Evolutionary conservation across 2,797 vertebrate species (phyloP).

Genomic region (Decapterus maruadsi): DNA sequence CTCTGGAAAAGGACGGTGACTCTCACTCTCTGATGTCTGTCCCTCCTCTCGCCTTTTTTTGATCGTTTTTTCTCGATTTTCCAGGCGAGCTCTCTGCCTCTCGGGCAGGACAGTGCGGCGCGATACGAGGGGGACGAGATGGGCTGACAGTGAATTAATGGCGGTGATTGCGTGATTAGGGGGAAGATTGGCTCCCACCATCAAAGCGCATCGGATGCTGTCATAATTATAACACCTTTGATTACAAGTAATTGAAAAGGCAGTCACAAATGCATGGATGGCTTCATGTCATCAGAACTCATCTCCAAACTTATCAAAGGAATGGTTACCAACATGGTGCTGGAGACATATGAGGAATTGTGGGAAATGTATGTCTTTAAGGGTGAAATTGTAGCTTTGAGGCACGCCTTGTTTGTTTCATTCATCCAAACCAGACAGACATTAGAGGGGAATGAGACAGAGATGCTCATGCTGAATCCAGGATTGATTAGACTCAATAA

Average conservation of each 20-base stretch:
- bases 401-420: constrained; percentile 8
- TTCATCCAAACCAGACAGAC: constrained; percentile 21
- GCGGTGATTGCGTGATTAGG: constrained; percentile 85
- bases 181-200: constrained; percentile 80
- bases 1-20: constrained; percentile 40
- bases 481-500: neutral
- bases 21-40: constrained; percentile 46
- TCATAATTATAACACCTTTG: constrained; percentile 79
- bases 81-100: constrained; percentile 77
- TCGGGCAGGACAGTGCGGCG: constrained; percentile 77
- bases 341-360: constrained; percentile 12
- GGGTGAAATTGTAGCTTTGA: constrained; percentile 39
- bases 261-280: constrained; percentile 70
- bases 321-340: constrained; percentile 24
- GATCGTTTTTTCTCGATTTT: constrained; percentile 74
- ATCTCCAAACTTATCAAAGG: constrained; percentile 46
- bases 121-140: constrained; percentile 74
- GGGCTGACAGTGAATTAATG: constrained; percentile 88
- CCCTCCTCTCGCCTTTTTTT: constrained; percentile 37
- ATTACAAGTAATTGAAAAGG: constrained; percentile 83
- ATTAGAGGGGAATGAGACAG: constrained; percentile 9
- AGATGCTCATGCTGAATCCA: neutral
- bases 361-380: constrained; percentile 38
- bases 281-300: constrained; percentile 39
- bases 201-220: constrained; percentile 81